A percentile compares a stretch with the other conserved stretches of the same genome.
Evolutionary conservation across 2,113 vertebrate species (phyloP).

Genomic region (Sinocyclocheilus anshuiensis): DNA sequence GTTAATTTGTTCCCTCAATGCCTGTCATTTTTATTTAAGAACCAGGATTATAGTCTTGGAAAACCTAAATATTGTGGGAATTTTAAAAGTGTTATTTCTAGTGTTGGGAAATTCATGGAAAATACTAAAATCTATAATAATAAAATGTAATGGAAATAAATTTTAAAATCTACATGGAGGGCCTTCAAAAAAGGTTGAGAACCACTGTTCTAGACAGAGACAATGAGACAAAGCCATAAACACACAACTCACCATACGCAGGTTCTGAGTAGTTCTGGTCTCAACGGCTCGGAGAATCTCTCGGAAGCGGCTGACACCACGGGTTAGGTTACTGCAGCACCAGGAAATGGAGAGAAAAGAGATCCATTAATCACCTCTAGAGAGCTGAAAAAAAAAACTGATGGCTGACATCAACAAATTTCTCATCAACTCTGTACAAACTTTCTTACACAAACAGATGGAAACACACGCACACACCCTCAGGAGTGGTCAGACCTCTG

Average conservation of each 20-base stretch:
- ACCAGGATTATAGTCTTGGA: too few relatives aligned
- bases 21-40: too few relatives aligned
- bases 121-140: too few relatives aligned
- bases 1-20: too few relatives aligned
- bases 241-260: slow-evolving; percentile 89
- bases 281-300: slow-evolving; percentile 95
- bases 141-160: too few relatives aligned
- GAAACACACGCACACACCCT: slow-evolving; percentile 2
- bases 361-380: not conserved
- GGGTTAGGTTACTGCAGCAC: slow-evolving; percentile 88
- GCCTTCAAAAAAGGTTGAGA: not conserved
- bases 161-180: not conserved
- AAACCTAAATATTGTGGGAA: too few relatives aligned
- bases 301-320: slow-evolving; percentile 92
- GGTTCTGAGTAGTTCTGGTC: slow-evolving; percentile 96
- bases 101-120: too few relatives aligned
- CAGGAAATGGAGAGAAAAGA: not conserved
- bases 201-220: not conserved
- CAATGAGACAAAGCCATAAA: slow-evolving; percentile 22
- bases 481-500: not conserved
- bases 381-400: not conserved
- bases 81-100: too few relatives aligned
- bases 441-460: not conserved
- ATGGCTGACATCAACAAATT: slow-evolving; percentile 7
- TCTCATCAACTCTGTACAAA: not conserved